Evolutionary conservation across 1,140 invertebrate genomes (phyloP).

Genomic region (Drosophila nebulosa): DNA sequence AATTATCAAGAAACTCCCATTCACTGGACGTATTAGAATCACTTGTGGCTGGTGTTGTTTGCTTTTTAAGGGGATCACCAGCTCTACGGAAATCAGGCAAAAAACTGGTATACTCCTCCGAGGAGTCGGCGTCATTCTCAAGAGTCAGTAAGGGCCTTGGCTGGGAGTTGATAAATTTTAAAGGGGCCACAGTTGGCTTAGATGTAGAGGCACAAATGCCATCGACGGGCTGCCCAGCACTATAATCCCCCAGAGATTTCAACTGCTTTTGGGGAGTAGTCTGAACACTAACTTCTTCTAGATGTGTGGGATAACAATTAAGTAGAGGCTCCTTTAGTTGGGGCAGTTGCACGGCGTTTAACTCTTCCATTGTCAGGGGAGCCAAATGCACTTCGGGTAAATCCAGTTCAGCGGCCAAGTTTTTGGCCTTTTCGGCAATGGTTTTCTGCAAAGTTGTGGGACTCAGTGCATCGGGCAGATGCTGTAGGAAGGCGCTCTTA

Average conservation of each 20-base stretch:
- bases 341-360: constrained; percentile 14
- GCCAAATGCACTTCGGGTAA: constrained; percentile 51
- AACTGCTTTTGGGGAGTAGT: constrained; percentile 23
- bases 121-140: background rate
- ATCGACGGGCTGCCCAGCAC: constrained; percentile 58
- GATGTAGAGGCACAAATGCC: constrained; percentile 30
- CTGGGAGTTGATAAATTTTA: constrained; percentile 52
- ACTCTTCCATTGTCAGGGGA: constrained; percentile 35
- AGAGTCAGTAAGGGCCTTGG: constrained; percentile 16
- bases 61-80: constrained; percentile 42
- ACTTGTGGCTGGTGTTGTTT: constrained; percentile 37
- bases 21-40: constrained; percentile 73
- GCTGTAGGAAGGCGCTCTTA: constrained; percentile 42
- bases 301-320: constrained; percentile 44
- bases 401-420: constrained; percentile 56
- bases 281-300: constrained; percentile 54
- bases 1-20: constrained; percentile 78
- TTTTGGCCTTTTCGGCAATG: constrained; percentile 52
- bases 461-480: constrained; percentile 62
- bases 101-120: constrained; percentile 62
- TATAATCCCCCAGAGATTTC: constrained; percentile 30
- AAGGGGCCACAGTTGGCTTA: constrained; percentile 15
- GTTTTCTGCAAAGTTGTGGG: constrained; percentile 58
- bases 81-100: constrained; percentile 65
- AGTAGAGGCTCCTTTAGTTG: constrained; percentile 34